Conservation (phyloP, 1,140 invertebrate genomes). For the Thaumatotibia leucotreta region DNA sequence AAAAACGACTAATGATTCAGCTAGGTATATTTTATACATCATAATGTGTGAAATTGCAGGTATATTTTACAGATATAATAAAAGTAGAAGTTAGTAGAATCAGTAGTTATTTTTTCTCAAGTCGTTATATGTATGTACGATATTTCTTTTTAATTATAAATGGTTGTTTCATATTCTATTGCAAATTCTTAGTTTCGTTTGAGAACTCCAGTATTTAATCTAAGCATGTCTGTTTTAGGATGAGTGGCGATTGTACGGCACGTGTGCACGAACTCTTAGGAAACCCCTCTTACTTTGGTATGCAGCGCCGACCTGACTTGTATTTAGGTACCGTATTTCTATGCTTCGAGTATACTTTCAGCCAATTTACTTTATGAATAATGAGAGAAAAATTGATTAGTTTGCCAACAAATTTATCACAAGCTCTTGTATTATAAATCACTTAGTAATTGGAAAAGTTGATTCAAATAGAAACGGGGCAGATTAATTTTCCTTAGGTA, state of each 20-base stretch:
- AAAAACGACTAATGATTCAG: no score
- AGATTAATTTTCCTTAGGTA: conserved; percentile 7
- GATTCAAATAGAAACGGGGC: conserved; percentile 2
- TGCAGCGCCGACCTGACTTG: conserved; percentile 8
- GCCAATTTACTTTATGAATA: conserved; percentile 12
- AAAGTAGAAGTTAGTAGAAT: no score
- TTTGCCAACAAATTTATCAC: conserved; percentile 9
- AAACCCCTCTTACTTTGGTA: background rate
- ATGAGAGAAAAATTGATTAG: conserved; percentile 2
- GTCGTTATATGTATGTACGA: no score
- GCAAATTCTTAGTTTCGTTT: no score
- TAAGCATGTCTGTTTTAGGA: no score
- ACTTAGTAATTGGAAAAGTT: conserved; percentile 13
- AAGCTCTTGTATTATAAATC: conserved; percentile 12
- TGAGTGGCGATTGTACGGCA: background rate
- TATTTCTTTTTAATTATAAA: no score
- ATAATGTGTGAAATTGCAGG: no score
- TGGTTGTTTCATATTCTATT: no score
- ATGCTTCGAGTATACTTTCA: conserved; percentile 6
- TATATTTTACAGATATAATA: no score
- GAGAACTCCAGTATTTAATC: no score
- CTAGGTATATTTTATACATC: no score
- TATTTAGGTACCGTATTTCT: conserved; percentile 13
- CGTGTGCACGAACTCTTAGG: background rate
- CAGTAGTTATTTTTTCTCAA: no score